Conservation (phyloP, 2,113 vertebrate species). For the Aegotheles bennettii region DNA sequence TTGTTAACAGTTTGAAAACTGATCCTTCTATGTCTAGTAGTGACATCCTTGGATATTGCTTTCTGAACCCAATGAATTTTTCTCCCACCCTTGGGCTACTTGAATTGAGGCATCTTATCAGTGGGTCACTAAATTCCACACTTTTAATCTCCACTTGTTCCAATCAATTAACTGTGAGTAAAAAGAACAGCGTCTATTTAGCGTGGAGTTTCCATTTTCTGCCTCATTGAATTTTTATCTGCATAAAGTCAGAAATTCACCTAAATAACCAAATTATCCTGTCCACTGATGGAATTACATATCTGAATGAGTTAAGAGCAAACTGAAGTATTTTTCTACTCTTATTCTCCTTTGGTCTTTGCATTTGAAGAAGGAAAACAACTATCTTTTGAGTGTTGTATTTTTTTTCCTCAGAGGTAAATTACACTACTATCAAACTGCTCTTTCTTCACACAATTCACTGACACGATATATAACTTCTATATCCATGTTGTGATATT, state of each 20-base stretch:
- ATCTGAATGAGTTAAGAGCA: not conserved
- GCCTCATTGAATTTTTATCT: slow-evolving; percentile 15
- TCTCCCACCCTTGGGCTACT: not conserved
- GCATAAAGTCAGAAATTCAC: slow-evolving; percentile 21
- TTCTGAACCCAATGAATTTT: not conserved
- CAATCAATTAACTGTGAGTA: slow-evolving; percentile 35
- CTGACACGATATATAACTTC: not conserved
- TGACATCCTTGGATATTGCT: not conserved
- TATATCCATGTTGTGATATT: not conserved
- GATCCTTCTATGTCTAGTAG: not conserved
- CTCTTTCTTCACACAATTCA: not conserved
- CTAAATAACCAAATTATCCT: slow-evolving; percentile 11
- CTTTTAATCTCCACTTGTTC: slow-evolving; percentile 47
- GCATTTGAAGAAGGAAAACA: not conserved
- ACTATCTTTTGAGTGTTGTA: not conserved
- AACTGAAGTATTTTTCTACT: not conserved
- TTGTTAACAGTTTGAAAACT: not conserved
- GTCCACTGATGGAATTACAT: not conserved
- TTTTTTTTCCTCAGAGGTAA: not conserved
- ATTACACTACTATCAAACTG: not conserved
- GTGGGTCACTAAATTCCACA: slow-evolving; percentile 10
- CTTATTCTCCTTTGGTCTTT: not conserved
- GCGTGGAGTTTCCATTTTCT: not conserved
- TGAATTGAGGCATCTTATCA: not conserved
- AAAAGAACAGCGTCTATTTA: slow-evolving; percentile 8